Evolutionary conservation across 2,888 invertebrate genomes (phyloP).

Genomic region (Ectobius pallidus): DNA sequence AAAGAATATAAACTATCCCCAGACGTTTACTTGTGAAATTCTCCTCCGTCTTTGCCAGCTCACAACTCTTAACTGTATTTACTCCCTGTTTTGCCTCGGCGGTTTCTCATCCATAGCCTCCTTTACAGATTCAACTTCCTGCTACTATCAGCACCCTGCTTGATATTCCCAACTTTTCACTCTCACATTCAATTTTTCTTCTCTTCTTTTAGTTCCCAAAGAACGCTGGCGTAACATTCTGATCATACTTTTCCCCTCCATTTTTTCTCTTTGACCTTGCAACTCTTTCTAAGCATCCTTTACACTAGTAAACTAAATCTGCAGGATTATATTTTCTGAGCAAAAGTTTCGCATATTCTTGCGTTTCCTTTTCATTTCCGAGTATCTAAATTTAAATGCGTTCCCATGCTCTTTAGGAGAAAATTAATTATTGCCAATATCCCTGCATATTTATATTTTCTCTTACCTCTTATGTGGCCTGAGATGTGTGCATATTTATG

Average conservation of each 20-base stretch:
- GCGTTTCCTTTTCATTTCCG: neutral
- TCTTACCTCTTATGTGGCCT: too few species aligned
- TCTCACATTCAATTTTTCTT: neutral
- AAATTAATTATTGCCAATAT: too few species aligned
- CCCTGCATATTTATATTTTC: too few species aligned
- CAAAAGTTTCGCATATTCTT: neutral
- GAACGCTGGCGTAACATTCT: neutral
- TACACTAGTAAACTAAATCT: conserved; percentile 4
- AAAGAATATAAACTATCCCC: neutral
- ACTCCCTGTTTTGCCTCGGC: neutral
- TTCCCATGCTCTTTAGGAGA: too few species aligned
- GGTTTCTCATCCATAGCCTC: neutral
- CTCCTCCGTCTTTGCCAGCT: neutral
- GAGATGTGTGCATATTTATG: too few species aligned
- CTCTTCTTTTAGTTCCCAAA: too few species aligned
- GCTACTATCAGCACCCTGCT: neutral
- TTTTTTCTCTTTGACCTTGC: neutral
- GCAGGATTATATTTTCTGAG: conserved; percentile 18
- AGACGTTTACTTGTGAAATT: neutral
- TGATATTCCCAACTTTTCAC: conserved; percentile 38
- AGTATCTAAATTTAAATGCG: neutral
- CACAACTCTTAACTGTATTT: neutral
- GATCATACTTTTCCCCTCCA: neutral
- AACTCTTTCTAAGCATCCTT: neutral
- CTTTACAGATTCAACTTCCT: neutral